A percentile compares a stretch with the other conserved stretches of the same genome.
Conservation (phyloP, 2,113 vertebrate genomes). For the Pollimyrus isidori region DNA sequence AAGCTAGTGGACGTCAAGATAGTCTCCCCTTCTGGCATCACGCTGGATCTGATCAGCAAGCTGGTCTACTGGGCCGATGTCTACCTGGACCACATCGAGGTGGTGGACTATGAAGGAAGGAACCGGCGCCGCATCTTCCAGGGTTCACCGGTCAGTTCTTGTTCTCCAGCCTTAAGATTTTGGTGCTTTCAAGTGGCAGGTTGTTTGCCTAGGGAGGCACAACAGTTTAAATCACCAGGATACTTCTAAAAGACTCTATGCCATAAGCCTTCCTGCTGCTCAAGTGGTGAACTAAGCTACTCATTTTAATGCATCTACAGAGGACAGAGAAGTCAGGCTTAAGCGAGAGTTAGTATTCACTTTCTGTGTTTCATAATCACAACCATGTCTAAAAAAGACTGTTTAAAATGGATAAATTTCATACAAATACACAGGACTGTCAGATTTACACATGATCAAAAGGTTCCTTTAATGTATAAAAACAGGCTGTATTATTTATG, state of each 20-base stretch:
- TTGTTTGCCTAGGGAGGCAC: conserved; percentile 36
- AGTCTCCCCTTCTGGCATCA: conserved; percentile 88
- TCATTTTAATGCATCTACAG: neutral
- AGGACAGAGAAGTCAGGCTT: neutral
- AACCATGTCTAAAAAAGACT: neutral
- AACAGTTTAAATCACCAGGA: conserved; percentile 45
- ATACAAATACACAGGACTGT: neutral
- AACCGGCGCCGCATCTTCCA: conserved; percentile 94
- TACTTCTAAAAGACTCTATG: neutral
- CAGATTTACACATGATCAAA: neutral
- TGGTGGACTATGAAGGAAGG: conserved; percentile 93
- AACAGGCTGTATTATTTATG: neutral
- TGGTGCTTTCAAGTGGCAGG: neutral
- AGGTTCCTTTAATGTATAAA: neutral
- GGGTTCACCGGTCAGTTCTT: conserved; percentile 77
- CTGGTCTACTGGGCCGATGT: conserved; percentile 93
- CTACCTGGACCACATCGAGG: conserved; percentile 94
- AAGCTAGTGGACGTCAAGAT: conserved; percentile 96
- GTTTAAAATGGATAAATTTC: neutral
- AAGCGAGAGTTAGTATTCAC: too few species aligned
- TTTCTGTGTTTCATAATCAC: neutral
- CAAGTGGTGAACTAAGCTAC: neutral
- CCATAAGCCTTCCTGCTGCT: neutral
- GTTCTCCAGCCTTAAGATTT: neutral
- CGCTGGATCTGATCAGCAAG: conserved; percentile 84